A percentile compares a stretch with the other conserved stretches of the same genome.
phyloP scores from a whole-genome alignment of 2,113 vertebrate species.

The Laticauda laticaudata region DNA sequence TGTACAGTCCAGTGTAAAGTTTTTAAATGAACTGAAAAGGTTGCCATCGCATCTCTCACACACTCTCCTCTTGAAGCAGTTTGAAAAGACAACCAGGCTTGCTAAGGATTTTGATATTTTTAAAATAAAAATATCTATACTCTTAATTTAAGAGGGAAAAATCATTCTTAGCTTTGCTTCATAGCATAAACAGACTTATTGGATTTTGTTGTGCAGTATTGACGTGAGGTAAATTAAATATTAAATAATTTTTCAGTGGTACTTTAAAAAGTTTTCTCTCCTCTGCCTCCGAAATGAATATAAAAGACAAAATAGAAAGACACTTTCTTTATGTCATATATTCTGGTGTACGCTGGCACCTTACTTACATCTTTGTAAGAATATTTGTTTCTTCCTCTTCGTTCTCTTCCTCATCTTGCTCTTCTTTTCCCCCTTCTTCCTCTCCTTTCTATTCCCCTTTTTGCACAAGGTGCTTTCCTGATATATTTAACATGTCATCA shows the following conservation, averaged over 20 bases:
- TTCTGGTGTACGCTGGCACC: constrained; percentile 84
- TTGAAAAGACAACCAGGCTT: constrained; percentile 77
- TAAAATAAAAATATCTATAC: constrained; percentile 60
- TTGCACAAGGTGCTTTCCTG: constrained; percentile 88
- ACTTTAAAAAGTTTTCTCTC: constrained; percentile 86
- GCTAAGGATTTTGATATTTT: constrained; percentile 82
- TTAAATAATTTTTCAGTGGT: constrained; percentile 89
- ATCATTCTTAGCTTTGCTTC: constrained; percentile 88
- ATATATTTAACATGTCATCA: constrained; percentile 87
- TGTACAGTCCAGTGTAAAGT: constrained; percentile 99
- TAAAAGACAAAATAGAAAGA: constrained; percentile 84
- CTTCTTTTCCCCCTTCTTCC: constrained; percentile 48
- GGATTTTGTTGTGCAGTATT: constrained; percentile 98
- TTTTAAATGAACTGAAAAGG: constrained; percentile 99
- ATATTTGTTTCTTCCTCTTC: constrained; percentile 37
- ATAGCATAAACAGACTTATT: constrained; percentile 92
- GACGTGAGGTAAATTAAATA: constrained; percentile 95
- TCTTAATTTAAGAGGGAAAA: constrained; percentile 63
- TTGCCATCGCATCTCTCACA: constrained; percentile 95
- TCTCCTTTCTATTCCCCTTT: constrained; percentile 77
- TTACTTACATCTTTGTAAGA: constrained; percentile 74
- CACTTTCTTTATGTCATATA: constrained; percentile 72
- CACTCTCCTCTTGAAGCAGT: constrained; percentile 91
- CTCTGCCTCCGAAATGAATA: constrained; percentile 89
- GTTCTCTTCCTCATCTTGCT: background rate